Evolutionary conservation across 2,888 invertebrate species (phyloP).

Genomic region (Neoaliturus tenellus): DNA sequence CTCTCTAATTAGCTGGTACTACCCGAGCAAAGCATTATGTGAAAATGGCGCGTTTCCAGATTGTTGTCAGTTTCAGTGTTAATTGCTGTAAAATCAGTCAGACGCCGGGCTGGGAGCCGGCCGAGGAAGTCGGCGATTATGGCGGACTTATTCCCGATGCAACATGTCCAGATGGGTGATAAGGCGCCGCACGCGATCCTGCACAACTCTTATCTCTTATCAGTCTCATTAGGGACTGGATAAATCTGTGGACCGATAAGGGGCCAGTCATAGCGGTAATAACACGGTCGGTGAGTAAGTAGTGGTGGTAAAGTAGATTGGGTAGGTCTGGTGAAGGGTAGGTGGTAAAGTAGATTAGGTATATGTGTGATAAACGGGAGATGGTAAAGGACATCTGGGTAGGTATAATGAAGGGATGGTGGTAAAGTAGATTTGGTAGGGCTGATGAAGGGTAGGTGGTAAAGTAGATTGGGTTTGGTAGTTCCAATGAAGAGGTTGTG

Average conservation of each 20-base stretch:
- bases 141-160: background rate
- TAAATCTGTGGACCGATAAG: background rate
- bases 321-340: too few relatives aligned
- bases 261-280: background rate
- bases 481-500: too few relatives aligned
- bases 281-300: background rate
- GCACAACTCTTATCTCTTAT: background rate
- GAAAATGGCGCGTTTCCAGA: conserved; percentile 44
- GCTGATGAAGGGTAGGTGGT: too few relatives aligned
- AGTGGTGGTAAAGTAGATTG: background rate
- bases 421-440: too few relatives aligned
- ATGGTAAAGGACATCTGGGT: too few relatives aligned
- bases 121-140: conserved; percentile 29
- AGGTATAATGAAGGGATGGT: too few relatives aligned
- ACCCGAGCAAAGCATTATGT: background rate
- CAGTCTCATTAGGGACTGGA: background rate
- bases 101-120: background rate
- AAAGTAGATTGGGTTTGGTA: too few relatives aligned
- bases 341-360: too few relatives aligned
- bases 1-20: background rate
- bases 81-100: conserved; percentile 36
- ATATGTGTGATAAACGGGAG: too few relatives aligned
- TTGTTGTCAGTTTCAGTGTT: conserved; percentile 41
- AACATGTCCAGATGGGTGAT: conserved; percentile 33
- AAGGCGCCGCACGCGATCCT: background rate